These are phyloP conservation scores for Leptoclinus maculatus DNA, from an alignment of 2,797 vertebrate genomes.

Conservation along the genomic window DNA sequence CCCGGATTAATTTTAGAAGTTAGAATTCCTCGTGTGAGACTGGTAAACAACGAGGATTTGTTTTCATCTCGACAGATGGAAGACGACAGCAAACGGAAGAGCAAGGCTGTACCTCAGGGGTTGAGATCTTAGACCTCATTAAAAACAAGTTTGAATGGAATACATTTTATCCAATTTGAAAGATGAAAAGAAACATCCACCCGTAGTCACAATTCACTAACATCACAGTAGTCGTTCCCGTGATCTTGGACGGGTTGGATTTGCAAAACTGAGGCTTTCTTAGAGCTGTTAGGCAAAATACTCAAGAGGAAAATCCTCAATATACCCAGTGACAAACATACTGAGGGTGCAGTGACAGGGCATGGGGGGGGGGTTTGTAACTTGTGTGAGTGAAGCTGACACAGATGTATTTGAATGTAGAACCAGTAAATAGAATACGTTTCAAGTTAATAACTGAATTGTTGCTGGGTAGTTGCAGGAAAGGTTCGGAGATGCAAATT, in stretches of 20 bases:
- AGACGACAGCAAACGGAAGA: constrained; percentile 47
- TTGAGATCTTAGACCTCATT: constrained; percentile 71
- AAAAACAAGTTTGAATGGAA: constrained; percentile 52
- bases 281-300: constrained; percentile 28
- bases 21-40: constrained; percentile 46
- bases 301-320: constrained; percentile 31
- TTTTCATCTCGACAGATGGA: constrained; percentile 72
- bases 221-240: constrained; percentile 11
- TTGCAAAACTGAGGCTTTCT: background rate
- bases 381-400: background rate
- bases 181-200: constrained; percentile 60
- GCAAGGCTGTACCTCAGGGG: constrained; percentile 55
- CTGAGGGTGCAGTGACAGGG: background rate
- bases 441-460: background rate
- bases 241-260: constrained; percentile 11
- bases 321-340: constrained; percentile 9
- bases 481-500: background rate
- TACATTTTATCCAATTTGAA: constrained; percentile 52
- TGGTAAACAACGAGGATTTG: constrained; percentile 65
- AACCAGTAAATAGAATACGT: background rate
- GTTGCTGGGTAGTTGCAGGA: background rate
- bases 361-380: background rate
- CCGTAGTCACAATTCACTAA: constrained; percentile 26
- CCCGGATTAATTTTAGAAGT: constrained; percentile 64
- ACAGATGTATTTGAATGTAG: background rate